Evolutionary conservation across 2,797 vertebrate species (phyloP), one percentile per base, ranked within the genome.

Genomic region (Antrozous pallidus): DNA sequence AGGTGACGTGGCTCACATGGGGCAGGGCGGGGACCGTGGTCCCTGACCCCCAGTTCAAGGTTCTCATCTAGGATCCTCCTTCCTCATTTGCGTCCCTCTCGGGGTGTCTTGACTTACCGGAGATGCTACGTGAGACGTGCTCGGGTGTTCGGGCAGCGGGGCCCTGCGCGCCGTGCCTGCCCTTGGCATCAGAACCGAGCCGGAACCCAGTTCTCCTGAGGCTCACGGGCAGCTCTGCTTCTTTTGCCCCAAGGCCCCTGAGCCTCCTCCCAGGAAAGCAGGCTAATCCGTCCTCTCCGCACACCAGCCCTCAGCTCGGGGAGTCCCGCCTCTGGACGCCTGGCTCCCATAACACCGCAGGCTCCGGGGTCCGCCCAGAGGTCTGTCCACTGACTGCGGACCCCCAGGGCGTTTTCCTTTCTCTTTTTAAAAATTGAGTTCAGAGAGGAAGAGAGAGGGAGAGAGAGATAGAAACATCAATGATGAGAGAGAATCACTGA

Each of bases 141-240:
- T 42, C 2, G 3, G 3, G n/a, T 16, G 33, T 54, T 63, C 17
- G 80, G 65, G 58, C 1, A 6, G 6, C 7, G 13, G 38, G n/a
- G 16, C 1, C 28, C 71, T n/a, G n/a, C n/a, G n/a, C 51, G 18
- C 3, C 0, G 0, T 61, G 9, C 10, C 56, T 22, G 20, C 40
- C 45, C 79, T 33, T 47, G 79, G 79, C 56, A 16, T 38, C n/a
- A n/a, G n/a, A n/a, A n/a, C n/a, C n/a, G n/a, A n/a, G n/a, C n/a
- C n/a, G n/a, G 38, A 63, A 18, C 56, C 47, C 18, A 1, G 2
- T 31, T 51, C 47, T 78, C 38, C 49, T 51, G 16, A 20, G 40
- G 42, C 73, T 74, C 26, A 2, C 3, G 6, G 45, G 33, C 6
- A 49, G 28, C 38, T 87, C 87, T 8, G 0, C 40, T n/a, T 81